Evolutionary conservation across 23 tunicate genomes (phyloP), one percentile per base, ranked within the genome.

Genomic region (Corella eumyota): DNA sequence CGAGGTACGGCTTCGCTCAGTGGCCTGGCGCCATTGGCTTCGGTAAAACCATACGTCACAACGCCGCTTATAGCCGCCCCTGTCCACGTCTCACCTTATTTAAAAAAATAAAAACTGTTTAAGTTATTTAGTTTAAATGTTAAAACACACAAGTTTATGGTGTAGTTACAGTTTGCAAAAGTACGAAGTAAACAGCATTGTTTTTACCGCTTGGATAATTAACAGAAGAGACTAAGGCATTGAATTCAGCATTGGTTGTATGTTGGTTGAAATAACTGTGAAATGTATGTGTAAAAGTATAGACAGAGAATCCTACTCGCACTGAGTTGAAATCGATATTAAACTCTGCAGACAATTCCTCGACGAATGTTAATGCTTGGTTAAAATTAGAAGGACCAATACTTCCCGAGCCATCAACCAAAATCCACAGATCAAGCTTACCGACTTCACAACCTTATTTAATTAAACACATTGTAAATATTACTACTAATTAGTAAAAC

Each of bases 381-480:
- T 38, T 5, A 38, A 63, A 63, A 34, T 63, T 63, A 21, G 2
- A 6, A 1, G 30, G 1, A 7, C 68, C 55, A 45, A 63, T 45
- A 30, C 68, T 63, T 1, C 68, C 68, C n/a, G 54, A 40, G 32
- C 54, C 53, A 63, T 63, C 68, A n/a, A 63, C 34, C 33, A 45
- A 26, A 27, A 63, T 38, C 68, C 68, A 63, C 30, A 63, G 22
- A 34, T 63, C 68, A 3, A 63, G 31, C 17, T 23, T 31, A 13
- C 28, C 4, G 19, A 33, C 22, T 19, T 11, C 3, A 30, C 65
- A 60, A 60, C 65, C 65, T 25, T 20, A 56, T 25, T 56, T 2
- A 48, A 26, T 48, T 48, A 48, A 48, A 48, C 2, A 3, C 24
- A 4, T n/a, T n/a, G n/a, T n/a, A n/a, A n/a, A n/a, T n/a, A n/a